Conservation (phyloP, 1,140 invertebrate genomes). For the Drosophila persimilis region DNA sequence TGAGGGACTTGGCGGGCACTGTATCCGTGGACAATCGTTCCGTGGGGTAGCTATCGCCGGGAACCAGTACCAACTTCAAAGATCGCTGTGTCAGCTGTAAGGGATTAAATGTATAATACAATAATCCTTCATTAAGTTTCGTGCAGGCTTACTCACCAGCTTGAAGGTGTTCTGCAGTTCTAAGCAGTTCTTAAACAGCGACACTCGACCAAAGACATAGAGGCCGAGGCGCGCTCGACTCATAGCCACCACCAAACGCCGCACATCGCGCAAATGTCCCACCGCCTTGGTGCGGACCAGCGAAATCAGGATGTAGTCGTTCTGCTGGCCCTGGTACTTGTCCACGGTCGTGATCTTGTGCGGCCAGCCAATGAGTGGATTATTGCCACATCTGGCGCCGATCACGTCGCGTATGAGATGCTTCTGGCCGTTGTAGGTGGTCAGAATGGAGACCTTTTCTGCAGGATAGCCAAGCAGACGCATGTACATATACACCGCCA, state of each 20-base stretch:
- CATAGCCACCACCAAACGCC: conserved; percentile 98
- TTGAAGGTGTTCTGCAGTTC: conserved; percentile 98
- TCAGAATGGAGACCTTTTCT: conserved; percentile 98
- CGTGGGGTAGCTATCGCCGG: conserved; percentile 91
- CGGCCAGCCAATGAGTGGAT: conserved; percentile 98
- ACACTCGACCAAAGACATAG: conserved; percentile 97
- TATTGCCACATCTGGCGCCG: conserved; percentile 95
- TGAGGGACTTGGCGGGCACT: conserved; percentile 47
- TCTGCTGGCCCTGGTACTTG: conserved; percentile 99
- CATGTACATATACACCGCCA: conserved; percentile 99
- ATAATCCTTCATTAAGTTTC: background rate
- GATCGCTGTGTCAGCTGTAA: conserved; percentile 87
- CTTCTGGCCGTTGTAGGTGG: conserved; percentile 99
- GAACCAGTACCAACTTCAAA: conserved; percentile 89
- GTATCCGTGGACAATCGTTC: conserved; percentile 83
- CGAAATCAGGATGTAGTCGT: conserved; percentile 98
- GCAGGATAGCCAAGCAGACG: conserved; percentile 98
- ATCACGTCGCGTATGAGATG: conserved; percentile 98
- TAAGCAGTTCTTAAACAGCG: conserved; percentile 97
- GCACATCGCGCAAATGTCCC: conserved; percentile 97
- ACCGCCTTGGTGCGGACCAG: conserved; percentile 97
- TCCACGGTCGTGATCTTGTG: conserved; percentile 98
- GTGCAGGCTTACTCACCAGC: conserved; percentile 85
- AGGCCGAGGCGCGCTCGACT: conserved; percentile 98
- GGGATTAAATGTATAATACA: background rate